Conservation (phyloP, 2,888 invertebrate genomes). For the Nipponacmea schrenckii region DNA sequence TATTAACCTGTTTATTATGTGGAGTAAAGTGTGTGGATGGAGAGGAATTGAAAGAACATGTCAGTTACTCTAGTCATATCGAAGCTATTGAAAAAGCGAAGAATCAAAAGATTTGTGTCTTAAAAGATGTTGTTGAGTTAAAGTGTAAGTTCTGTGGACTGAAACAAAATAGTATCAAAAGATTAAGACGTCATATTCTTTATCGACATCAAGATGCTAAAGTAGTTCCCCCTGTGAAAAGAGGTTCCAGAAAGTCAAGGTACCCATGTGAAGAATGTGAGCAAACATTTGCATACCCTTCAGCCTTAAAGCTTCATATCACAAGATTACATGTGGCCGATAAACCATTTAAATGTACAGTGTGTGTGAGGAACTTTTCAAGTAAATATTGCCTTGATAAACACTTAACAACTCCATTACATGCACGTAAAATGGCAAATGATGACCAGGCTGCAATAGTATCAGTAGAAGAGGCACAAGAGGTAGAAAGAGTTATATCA, state of each 20-base stretch:
- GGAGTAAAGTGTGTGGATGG: conserved; percentile 44
- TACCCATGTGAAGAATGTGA: conserved; percentile 44
- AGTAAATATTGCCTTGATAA: conserved; percentile 29
- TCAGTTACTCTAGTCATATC: conserved; percentile 44
- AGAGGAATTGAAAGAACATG: conserved; percentile 52
- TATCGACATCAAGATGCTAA: conserved; percentile 45
- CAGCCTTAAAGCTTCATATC: conserved; percentile 40
- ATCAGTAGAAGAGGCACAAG: neutral
- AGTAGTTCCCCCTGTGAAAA: conserved; percentile 29
- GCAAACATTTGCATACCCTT: conserved; percentile 31
- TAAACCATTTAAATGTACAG: conserved; percentile 33
- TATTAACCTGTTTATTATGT: conserved; percentile 60
- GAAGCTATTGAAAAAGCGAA: conserved; percentile 31
- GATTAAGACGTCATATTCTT: conserved; percentile 51
- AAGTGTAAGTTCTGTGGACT: conserved; percentile 57
- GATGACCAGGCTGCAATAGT: neutral
- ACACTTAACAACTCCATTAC: conserved; percentile 26
- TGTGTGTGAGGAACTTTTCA: conserved; percentile 41
- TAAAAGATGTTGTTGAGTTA: conserved; percentile 51
- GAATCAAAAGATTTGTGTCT: conserved; percentile 46
- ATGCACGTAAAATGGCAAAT: conserved; percentile 18
- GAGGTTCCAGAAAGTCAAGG: conserved; percentile 33
- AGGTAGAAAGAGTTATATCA: neutral
- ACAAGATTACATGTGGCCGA: conserved; percentile 39
- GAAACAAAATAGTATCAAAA: conserved; percentile 47